Evolutionary conservation across 2,797 vertebrate genomes (phyloP).

Genomic region (Bradypodion ventrale): DNA sequence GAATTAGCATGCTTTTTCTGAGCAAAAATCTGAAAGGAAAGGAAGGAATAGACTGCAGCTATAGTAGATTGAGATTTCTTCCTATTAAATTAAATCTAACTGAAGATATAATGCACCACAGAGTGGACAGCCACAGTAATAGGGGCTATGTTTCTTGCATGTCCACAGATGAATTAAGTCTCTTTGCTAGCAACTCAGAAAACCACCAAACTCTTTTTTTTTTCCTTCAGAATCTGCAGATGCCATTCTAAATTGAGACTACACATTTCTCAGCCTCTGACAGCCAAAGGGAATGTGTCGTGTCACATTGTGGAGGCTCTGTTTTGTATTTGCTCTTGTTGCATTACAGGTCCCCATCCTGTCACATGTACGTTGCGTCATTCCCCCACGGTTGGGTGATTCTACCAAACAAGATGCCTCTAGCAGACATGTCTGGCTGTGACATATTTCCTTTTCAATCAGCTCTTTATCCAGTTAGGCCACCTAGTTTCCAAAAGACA

Average conservation of each 20-base stretch:
- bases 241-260: constrained; percentile 50
- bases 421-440: constrained; percentile 52
- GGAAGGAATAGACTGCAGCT: constrained; percentile 50
- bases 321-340: constrained; percentile 18
- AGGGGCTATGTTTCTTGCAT: constrained; percentile 46
- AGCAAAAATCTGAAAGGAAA: constrained; percentile 60
- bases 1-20: constrained; percentile 62
- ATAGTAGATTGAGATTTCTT: constrained; percentile 59
- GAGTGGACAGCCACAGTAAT: constrained; percentile 65
- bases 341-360: constrained; percentile 15
- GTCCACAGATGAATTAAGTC: constrained; percentile 59
- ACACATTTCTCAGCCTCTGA: constrained; percentile 58
- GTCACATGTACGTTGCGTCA: constrained; percentile 23
- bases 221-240: constrained; percentile 49
- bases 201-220: constrained; percentile 52
- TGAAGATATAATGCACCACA: constrained; percentile 52
- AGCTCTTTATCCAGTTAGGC: constrained; percentile 40
- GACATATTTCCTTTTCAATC: constrained; percentile 54
- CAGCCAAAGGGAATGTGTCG: constrained; percentile 55
- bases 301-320: constrained; percentile 17
- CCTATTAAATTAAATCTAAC: constrained; percentile 66
- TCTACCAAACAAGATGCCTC: constrained; percentile 44
- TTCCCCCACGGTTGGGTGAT: constrained; percentile 27
- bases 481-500: constrained; percentile 56
- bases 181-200: constrained; percentile 46